Evolutionary conservation across 2,888 invertebrate genomes (phyloP).

Genomic region (Cerceris rybyensis): DNA sequence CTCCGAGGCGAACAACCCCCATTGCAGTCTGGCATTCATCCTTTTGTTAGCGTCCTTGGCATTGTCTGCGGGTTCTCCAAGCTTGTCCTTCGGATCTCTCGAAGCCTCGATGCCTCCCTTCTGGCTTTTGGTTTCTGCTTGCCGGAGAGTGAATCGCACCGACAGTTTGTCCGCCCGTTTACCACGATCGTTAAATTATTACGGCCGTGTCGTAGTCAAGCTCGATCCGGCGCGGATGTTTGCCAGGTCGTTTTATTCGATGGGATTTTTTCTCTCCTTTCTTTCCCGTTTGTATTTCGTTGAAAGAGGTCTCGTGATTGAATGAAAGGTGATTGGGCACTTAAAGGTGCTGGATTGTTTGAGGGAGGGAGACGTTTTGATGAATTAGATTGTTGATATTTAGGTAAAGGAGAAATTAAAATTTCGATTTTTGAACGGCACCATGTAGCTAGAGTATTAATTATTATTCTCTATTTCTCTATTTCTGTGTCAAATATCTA

Average conservation of each 20-base stretch:
- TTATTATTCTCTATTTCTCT: too few relatives aligned
- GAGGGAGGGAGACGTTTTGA: too few relatives aligned
- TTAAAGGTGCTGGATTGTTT: too few relatives aligned
- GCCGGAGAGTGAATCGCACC: neutral
- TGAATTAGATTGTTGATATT: too few relatives aligned
- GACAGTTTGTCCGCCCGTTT: conserved; percentile 42
- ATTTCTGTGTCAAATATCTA: too few relatives aligned
- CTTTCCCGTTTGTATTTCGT: too few relatives aligned
- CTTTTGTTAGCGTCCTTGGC: conserved; percentile 70
- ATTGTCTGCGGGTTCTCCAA: conserved; percentile 65
- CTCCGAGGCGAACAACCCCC: conserved; percentile 13
- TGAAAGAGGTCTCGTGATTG: too few relatives aligned
- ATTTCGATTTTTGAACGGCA: too few relatives aligned
- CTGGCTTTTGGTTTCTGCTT: conserved; percentile 15
- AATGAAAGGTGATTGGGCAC: too few relatives aligned
- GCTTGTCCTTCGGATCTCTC: conserved; percentile 22
- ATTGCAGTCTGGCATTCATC: conserved; percentile 61
- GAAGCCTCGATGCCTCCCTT: conserved; percentile 10
- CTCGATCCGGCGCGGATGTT: neutral
- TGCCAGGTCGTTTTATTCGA: neutral
- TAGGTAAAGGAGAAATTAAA: too few relatives aligned
- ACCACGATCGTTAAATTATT: conserved; percentile 38
- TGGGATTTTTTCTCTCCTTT: too few relatives aligned
- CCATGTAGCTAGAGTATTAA: too few relatives aligned
- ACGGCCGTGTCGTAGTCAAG: neutral